A percentile compares a stretch with the other conserved stretches of the same genome.
Conservation (phyloP, 2,888 invertebrate species). For the Morpho helenor region DNA sequence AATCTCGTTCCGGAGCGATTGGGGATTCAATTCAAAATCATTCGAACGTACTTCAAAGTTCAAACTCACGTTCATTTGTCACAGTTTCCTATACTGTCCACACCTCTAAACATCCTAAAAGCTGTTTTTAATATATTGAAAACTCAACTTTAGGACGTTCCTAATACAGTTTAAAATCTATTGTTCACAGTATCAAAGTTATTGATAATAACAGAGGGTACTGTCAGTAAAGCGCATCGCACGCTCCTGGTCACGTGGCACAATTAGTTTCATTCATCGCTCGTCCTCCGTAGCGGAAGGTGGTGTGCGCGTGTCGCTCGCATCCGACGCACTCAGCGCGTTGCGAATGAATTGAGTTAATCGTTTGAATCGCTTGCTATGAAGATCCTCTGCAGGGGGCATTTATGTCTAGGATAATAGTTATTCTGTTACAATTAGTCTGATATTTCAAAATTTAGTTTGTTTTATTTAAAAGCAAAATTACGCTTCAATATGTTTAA, state of each 20-base stretch:
- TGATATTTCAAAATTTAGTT: too few relatives aligned
- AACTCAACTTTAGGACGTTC: slow-evolving; percentile 6
- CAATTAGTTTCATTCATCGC: slow-evolving; percentile 68
- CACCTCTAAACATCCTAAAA: slow-evolving; percentile 16
- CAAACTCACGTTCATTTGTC: slow-evolving; percentile 65
- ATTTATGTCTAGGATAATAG: slow-evolving; percentile 20
- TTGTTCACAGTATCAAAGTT: slow-evolving; percentile 6
- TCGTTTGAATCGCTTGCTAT: slow-evolving; percentile 41
- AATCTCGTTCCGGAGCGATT: slow-evolving; percentile 40
- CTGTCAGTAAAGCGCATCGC: slow-evolving; percentile 38
- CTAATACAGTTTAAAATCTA: slow-evolving; percentile 17
- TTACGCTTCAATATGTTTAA: too few relatives aligned
- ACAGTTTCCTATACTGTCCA: slow-evolving; percentile 43
- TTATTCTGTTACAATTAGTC: slow-evolving; percentile 14
- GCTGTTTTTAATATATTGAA: neutral
- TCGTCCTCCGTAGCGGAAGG: slow-evolving; percentile 39
- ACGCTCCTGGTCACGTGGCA: slow-evolving; percentile 58
- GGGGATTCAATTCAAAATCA: slow-evolving; percentile 43
- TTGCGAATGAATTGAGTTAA: slow-evolving; percentile 63
- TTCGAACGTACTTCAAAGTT: slow-evolving; percentile 52
- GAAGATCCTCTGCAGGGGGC: slow-evolving; percentile 19
- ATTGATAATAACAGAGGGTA: slow-evolving; percentile 19
- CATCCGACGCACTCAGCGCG: slow-evolving; percentile 45
- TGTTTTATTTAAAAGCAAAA: too few relatives aligned
- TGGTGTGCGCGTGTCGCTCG: slow-evolving; percentile 39